A percentile compares a stretch with the other conserved stretches of the same genome.
Evolutionary conservation across 2,113 vertebrate species (phyloP).

Genomic region (Edolisoma coerulescens): DNA sequence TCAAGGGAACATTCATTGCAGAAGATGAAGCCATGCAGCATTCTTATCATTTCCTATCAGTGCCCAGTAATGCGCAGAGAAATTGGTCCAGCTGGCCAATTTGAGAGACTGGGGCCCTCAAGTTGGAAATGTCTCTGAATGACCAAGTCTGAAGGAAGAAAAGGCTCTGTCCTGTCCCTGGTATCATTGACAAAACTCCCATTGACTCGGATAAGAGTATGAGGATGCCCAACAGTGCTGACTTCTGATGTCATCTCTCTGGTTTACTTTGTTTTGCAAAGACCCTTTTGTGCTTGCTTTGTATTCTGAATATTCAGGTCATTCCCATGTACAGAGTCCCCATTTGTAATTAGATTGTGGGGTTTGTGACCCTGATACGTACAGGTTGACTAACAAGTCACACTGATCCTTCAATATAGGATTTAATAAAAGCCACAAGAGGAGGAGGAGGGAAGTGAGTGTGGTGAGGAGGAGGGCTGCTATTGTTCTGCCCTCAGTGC

Average conservation of each 20-base stretch:
- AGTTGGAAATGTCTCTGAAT: neutral
- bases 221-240: neutral
- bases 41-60: neutral
- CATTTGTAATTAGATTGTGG: neutral
- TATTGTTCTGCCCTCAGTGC: conserved; percentile 41
- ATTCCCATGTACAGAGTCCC: neutral
- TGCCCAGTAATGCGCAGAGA: neutral
- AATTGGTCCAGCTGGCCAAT: neutral
- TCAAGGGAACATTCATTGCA: accelerated
- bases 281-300: conserved; percentile 9
- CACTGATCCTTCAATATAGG: neutral
- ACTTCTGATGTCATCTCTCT: conserved; percentile 35
- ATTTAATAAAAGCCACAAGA: neutral
- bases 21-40: neutral
- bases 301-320: neutral
- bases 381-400: neutral
- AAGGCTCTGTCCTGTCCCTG: neutral
- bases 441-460: neutral
- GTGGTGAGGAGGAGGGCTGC: conserved; percentile 27
- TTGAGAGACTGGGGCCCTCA: neutral
- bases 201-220: neutral
- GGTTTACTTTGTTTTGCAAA: conserved; percentile 28
- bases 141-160: neutral
- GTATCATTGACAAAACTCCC: conserved; percentile 14
- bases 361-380: neutral